Percentiles rank a stretch among this genome's conserved stretches.
phyloP scores from a whole-genome alignment of 2,113 vertebrate species.

The Pygathrix nemaeus region DNA sequence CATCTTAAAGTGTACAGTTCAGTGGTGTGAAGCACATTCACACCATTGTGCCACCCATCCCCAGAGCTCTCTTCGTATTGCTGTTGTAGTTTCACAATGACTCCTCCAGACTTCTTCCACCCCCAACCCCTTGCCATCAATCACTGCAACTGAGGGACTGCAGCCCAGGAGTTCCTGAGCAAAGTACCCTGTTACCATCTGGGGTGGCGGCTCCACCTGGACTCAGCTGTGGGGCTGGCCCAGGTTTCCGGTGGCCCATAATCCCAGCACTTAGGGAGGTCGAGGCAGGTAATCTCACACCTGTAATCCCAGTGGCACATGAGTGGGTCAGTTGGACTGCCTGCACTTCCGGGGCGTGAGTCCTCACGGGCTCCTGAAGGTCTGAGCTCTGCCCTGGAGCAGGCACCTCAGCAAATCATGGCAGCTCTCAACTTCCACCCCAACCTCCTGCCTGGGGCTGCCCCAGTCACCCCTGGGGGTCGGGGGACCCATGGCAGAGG shows the following conservation, averaged over 20 bases:
- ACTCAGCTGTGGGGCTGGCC: not conserved
- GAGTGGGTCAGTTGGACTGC: not conserved
- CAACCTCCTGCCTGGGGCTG: constrained; percentile 8
- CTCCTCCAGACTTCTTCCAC: not conserved
- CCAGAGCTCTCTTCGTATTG: not conserved
- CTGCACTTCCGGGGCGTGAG: not conserved
- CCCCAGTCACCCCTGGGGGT: not conserved
- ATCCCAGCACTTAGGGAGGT: too few relatives aligned
- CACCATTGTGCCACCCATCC: accelerated
- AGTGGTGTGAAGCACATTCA: not conserved
- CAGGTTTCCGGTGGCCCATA: not conserved
- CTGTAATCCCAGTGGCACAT: not conserved
- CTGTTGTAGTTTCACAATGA: not conserved
- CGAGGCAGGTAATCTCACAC: too few relatives aligned
- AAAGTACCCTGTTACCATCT: not conserved
- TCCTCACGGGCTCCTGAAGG: constrained; percentile 17
- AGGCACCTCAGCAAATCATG: constrained; percentile 49
- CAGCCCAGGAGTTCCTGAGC: not conserved
- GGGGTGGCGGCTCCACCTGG: not conserved
- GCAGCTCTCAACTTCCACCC: constrained; percentile 47
- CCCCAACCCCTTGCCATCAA: accelerated
- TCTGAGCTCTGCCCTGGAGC: constrained; percentile 33
- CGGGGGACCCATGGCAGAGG: not conserved
- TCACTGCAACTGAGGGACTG: not conserved
- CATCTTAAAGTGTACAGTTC: not conserved